Evolutionary conservation across 2,113 vertebrate species (phyloP).

Genomic region (Psilopogon haemacephalus): DNA sequence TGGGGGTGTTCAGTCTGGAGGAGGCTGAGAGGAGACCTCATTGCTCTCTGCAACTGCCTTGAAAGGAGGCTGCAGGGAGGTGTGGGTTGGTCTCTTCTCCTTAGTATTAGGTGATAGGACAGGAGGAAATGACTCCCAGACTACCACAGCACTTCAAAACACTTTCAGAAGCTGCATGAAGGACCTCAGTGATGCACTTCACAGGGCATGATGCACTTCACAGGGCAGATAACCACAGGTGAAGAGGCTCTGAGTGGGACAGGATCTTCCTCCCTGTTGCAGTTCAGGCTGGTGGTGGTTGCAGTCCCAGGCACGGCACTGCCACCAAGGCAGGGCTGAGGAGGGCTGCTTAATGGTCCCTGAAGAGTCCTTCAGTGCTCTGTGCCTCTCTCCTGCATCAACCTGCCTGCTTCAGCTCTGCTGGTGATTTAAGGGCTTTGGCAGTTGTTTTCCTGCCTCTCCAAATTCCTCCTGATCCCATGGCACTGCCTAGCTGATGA

Average conservation of each 20-base stretch:
- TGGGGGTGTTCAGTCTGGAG: too few species aligned
- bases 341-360: not conserved
- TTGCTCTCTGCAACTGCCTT: too few species aligned
- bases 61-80: too few species aligned
- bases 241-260: not conserved
- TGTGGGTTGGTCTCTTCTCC: too few species aligned
- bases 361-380: not conserved
- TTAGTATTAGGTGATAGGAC: too few species aligned
- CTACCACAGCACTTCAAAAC: too few species aligned
- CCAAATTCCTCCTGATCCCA: not conserved
- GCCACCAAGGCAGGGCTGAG: not conserved
- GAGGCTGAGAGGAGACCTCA: too few species aligned
- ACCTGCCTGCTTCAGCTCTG: not conserved
- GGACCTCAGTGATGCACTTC: not conserved
- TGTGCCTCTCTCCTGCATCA: not conserved
- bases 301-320: not conserved
- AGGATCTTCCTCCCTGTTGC: fast-evolving
- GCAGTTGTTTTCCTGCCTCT: not conserved
- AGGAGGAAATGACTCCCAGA: too few species aligned
- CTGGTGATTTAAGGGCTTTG: not conserved
- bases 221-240: not conserved
- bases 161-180: not conserved
- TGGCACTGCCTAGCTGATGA: fast-evolving
- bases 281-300: not conserved
- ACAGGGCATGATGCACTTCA: not conserved